Evolutionary conservation across 2,797 vertebrate genomes (phyloP).

Genomic region (Allochrocebus solatus): DNA sequence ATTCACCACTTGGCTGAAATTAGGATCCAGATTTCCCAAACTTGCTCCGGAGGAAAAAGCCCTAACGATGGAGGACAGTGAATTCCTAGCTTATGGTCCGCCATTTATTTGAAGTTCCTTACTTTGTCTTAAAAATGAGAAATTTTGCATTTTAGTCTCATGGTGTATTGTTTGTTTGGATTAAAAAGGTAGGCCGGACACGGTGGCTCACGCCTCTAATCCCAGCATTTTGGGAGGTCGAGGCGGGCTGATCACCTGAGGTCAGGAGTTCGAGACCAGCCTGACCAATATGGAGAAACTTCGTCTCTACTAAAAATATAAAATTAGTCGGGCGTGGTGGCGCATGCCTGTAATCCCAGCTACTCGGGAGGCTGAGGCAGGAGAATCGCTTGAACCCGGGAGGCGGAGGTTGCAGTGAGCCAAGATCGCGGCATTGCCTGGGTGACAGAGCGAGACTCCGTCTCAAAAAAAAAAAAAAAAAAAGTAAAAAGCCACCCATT

Average conservation of each 20-base stretch:
- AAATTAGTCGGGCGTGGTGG: background rate
- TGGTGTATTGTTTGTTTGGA: background rate
- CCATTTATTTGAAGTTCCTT: constrained; percentile 31
- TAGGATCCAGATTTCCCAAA: background rate
- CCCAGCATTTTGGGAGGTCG: background rate
- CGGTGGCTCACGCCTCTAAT: background rate
- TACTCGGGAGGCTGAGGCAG: background rate
- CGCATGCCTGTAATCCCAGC: background rate
- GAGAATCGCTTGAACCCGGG: background rate
- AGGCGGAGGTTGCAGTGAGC: background rate
- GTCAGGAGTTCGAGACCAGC: background rate
- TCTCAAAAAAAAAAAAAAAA: constrained; percentile 2
- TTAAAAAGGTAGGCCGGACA: background rate
- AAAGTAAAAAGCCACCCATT: background rate
- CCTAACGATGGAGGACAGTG: background rate
- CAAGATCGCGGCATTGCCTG: background rate
- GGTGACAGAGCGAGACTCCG: background rate
- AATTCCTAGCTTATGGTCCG: background rate
- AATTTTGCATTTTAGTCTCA: background rate
- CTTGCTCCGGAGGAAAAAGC: background rate
- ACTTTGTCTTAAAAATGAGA: constrained; percentile 18
- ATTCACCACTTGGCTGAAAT: background rate
- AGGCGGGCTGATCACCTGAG: background rate
- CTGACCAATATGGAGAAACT: too few relatives aligned
- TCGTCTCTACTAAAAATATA: background rate